Conservation (phyloP, 35 echinoderm and acorn worm genomes). For the Ophiothrix spiculata region DNA sequence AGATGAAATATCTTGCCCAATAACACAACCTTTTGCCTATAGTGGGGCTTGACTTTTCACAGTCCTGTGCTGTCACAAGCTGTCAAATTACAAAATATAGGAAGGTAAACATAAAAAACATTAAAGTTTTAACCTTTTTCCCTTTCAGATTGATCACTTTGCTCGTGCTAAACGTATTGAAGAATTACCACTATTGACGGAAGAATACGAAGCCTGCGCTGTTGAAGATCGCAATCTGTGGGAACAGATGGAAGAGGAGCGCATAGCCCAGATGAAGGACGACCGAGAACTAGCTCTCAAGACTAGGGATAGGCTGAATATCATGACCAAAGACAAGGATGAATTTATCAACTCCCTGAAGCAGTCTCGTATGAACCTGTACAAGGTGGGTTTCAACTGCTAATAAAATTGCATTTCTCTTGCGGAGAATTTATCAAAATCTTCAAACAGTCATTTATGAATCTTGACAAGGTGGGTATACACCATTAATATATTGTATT, state of each 20-base stretch:
- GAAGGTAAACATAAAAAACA: no score
- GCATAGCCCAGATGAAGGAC: constrained; percentile 43
- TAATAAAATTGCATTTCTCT: no score
- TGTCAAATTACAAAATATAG: no score
- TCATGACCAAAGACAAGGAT: constrained; percentile 74
- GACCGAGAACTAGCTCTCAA: constrained; percentile 56
- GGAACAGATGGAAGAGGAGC: constrained; percentile 88
- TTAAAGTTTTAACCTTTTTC: no score
- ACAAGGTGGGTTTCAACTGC: constrained; percentile 88
- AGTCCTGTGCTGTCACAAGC: no score
- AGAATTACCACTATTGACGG: constrained; percentile 68
- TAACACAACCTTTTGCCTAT: no score
- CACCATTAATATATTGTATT: no score
- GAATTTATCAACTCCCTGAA: constrained; percentile 74
- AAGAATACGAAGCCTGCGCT: constrained; percentile 44
- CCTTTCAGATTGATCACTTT: constrained; percentile 76
- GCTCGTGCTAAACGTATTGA: constrained; percentile 74
- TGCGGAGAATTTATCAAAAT: no score
- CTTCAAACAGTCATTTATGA: no score
- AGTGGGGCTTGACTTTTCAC: no score
- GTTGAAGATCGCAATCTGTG: constrained; percentile 62
- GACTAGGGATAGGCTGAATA: constrained; percentile 43
- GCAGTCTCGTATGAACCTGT: constrained; percentile 75
- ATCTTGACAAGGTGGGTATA: no score
- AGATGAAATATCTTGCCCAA: no score